phyloP scores from a whole-genome alignment of 2,797 vertebrate species.

The Choloepus didactylus region DNA sequence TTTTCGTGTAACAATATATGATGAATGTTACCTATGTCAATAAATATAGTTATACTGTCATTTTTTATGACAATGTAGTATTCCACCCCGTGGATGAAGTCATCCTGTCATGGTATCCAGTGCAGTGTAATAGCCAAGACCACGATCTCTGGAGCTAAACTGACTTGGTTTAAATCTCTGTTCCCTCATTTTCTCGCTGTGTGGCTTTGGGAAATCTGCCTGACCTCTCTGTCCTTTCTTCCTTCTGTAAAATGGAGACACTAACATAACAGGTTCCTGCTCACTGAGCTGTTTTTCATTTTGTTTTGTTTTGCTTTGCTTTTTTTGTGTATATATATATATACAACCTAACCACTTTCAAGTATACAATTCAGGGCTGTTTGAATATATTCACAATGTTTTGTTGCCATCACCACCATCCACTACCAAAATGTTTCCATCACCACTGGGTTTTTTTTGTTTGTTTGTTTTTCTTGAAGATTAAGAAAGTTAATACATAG shows the following conservation, averaged over 20 bases:
- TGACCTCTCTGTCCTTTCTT: not conserved
- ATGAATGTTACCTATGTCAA: not conserved
- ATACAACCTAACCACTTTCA: no score
- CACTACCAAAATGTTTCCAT: no score
- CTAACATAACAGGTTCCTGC: not conserved
- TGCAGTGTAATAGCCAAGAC: not conserved
- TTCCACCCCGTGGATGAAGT: not conserved
- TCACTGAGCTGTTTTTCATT: not conserved
- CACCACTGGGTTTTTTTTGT: no score
- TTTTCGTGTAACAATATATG: not conserved
- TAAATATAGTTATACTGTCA: not conserved
- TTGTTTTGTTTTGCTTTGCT: no score
- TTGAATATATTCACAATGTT: no score
- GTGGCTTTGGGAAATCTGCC: not conserved
- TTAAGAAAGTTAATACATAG: not conserved
- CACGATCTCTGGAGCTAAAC: not conserved
- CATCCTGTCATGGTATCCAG: fast-evolving
- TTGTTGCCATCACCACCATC: no score
- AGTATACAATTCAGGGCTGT: no score
- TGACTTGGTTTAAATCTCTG: not conserved
- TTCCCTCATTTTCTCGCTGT: not conserved
- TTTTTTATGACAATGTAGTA: no score
- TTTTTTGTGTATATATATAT: no score
- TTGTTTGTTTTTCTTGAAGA: not conserved
- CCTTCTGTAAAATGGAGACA: not conserved